Evolutionary conservation across 2,113 vertebrate genomes (phyloP), one percentile per base, ranked within the genome.

Genomic region (Saguinus imperator): DNA sequence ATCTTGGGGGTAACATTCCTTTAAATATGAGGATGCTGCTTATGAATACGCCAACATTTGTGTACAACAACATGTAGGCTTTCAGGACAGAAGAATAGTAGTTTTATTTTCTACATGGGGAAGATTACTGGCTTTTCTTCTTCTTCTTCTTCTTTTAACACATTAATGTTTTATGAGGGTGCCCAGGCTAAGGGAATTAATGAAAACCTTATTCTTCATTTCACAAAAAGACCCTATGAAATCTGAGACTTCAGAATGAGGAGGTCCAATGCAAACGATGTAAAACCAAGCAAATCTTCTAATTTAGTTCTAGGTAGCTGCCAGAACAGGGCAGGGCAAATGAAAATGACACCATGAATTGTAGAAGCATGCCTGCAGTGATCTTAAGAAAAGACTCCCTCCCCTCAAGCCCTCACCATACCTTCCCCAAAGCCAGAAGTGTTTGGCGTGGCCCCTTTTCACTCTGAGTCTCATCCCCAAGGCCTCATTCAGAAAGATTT

Each of bases 11-110:
- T 95, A 92, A 93, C 77, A 27, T 79, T 89, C 72, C 0, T 94
- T 96, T 98, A 98, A 98, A 97, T 97, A 98, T 87, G 94, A 97
- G 80, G 93, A 96, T 40, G 23, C 35, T 84, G 91, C 87, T 91
- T 96, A 83, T 27, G 61, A 91, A 82, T 43, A 72, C 8, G 0
- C 40, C 61, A 64, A 72, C 5, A 29, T 79, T 57, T 87, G 72
- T 72, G 52, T 45, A 29, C 87, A 83, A 85, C 89, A 95, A 87
- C 55, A 68, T 85, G 8, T 68, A 55, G 57, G 23, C 64, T 96
- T 95, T 48, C 14, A 32, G 81, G 23, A 66, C n/a, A 45, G 80
- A 87, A 50, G 35, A 43, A 35, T 10, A 68, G 12, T 89, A 32
- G 6, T 86, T 97, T 91, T 52, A 92, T 84, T 66, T 86, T 79